Evolutionary conservation across 2,888 invertebrate species (phyloP), one percentile per base, ranked within the genome.

Genomic region (Sesia bembeciformis): DNA sequence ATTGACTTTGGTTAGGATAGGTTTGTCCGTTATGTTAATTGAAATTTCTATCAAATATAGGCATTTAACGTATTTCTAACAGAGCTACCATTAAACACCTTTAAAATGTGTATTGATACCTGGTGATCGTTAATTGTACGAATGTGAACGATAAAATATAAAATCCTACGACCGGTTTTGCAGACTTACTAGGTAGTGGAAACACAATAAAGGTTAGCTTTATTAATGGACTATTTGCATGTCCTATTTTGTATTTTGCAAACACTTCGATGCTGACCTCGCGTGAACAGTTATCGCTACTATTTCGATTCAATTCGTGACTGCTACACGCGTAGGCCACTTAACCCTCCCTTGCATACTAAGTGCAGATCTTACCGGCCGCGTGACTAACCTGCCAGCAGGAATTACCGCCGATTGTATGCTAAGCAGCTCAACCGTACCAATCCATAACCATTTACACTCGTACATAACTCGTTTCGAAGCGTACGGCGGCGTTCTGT

Each of bases 351-450:
- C 62, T 67, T 70, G 86, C 77, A 87, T 87, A 83, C 76, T 77
- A 84, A 87, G 66, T 59, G 62, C 61, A 67, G 72, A 80, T 82
- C 77, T 73, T 67, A 80, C 70, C 66, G 60, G 65, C 83, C 81
- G 84, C 85, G 77, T 87, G 85, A 86, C 84, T 84, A 81, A 85
- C 76, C 74, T 76, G 76, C 68, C 71, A 72, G 75, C 64, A 79
- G 81, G 84, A 76, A 79, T 85, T 81, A 81, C 81, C 76, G 76
- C 58, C 79, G 78, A 85, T 86, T 87, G 87, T 87, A 87, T 86
- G 85, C 79, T 78, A 86, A 87, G 61, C 66, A 78, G 72, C 60
- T 56, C 23, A 67, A 62, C 66, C 66, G 66, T 62, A 65, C 62
- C 59, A 59, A 52, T 53, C 42, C 6, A 53, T 50, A 59, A 63